Percentiles rank a stretch among this genome's conserved stretches.
phyloP scores from a whole-genome alignment of 2,888 invertebrate species.

The Nezara viridula region DNA sequence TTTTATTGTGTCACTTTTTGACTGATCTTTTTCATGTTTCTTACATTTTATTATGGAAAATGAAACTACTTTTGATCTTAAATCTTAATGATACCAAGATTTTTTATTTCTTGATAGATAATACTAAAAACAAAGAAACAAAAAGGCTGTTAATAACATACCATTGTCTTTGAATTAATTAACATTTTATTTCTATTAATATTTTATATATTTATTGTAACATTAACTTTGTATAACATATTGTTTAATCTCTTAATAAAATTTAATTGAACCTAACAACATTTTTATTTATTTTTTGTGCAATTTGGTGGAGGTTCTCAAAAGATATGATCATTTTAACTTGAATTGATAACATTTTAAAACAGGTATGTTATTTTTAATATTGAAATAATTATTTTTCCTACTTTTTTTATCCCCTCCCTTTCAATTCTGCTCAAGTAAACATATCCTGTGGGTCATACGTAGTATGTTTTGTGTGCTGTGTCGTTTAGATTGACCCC shows the following conservation, averaged over 20 bases:
- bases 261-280: constrained; percentile 57
- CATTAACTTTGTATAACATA: constrained; percentile 56
- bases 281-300: constrained; percentile 50
- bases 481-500: constrained; percentile 56
- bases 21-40: constrained; percentile 28
- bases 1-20: constrained; percentile 24
- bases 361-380: constrained; percentile 55
- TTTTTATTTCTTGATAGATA: neutral
- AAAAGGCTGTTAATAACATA: constrained; percentile 54
- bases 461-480: neutral
- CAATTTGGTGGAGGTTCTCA: constrained; percentile 57
- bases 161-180: constrained; percentile 53
- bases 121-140: neutral
- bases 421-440: neutral
- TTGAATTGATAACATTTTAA: constrained; percentile 54
- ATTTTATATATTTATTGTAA: constrained; percentile 58
- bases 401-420: neutral
- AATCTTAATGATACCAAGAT: neutral
- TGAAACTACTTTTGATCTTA: constrained; percentile 1
- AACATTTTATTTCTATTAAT: constrained; percentile 56
- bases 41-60: neutral
- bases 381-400: neutral
- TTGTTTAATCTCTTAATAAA: constrained; percentile 56
- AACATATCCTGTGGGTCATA: neutral
- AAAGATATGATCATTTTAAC: constrained; percentile 49